These are phyloP conservation scores for Ommatoiulus sabulosus DNA, from an alignment of 2,888 invertebrate species.

Conservation along the genomic window DNA sequence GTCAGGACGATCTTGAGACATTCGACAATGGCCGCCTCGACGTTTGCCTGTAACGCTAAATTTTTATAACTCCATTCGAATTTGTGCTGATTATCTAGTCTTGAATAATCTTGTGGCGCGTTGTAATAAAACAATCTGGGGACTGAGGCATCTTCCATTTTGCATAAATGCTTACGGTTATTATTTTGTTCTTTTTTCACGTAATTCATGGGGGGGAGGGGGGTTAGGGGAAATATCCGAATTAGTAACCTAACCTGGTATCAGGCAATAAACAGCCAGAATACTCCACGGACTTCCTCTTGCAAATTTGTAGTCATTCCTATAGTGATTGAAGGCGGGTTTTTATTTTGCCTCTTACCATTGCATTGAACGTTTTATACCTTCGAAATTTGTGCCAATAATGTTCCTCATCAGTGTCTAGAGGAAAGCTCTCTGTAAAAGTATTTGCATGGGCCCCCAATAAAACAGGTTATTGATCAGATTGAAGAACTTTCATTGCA, in stretches of 20 bases:
- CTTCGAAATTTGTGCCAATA: conserved; percentile 56
- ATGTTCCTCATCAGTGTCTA: conserved; percentile 43
- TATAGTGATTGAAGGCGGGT: conserved; percentile 44
- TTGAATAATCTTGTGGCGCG: conserved; percentile 52
- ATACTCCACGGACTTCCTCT: conserved; percentile 53
- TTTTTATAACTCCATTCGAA: conserved; percentile 2
- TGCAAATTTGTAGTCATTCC: conserved; percentile 52
- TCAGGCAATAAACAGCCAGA: conserved; percentile 53
- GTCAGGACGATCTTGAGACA: not conserved
- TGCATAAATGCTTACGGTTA: conserved; percentile 49
- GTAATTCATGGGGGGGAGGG: conserved; percentile 35
- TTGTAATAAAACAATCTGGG: conserved; percentile 54
- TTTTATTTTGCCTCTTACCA: conserved; percentile 41
- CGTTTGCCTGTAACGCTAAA: not conserved
- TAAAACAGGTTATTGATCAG: conserved; percentile 53
- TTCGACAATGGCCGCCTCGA: not conserved
- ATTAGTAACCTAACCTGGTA: conserved; percentile 50
- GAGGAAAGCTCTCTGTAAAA: conserved; percentile 50
- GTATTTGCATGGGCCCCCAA: conserved; percentile 49
- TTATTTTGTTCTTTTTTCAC: conserved; percentile 29
- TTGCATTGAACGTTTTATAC: conserved; percentile 56
- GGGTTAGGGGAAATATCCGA: not conserved
- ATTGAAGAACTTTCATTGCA: conserved; percentile 7
- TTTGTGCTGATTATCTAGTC: conserved; percentile 58
- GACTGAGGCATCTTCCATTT: conserved; percentile 51